These are phyloP conservation scores for Sycophila texana DNA, from an alignment of 2,888 invertebrate genomes.

Conservation along the genomic window DNA sequence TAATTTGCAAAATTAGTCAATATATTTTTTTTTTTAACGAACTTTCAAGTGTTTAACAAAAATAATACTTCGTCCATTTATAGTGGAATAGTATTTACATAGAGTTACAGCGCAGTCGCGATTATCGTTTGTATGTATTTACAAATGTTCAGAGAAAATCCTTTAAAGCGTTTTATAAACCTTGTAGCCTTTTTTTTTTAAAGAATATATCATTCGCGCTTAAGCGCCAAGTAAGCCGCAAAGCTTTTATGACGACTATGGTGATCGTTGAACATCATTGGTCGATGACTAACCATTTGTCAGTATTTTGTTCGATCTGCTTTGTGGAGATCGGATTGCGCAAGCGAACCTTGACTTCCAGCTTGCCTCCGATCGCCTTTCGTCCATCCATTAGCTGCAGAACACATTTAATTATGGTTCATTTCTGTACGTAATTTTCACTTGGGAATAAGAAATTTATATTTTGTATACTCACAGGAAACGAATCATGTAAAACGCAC, in stretches of 20 bases:
- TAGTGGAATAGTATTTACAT: slow-evolving; percentile 37
- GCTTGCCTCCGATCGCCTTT: slow-evolving; percentile 90
- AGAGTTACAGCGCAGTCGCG: not conserved
- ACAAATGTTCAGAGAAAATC: slow-evolving; percentile 6
- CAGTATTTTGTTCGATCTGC: slow-evolving; percentile 90
- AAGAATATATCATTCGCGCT: slow-evolving; percentile 6
- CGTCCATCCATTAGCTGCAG: slow-evolving; percentile 91
- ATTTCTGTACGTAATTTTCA: not conserved
- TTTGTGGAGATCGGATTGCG: slow-evolving; percentile 92
- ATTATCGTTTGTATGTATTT: slow-evolving; percentile 31
- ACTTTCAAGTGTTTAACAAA: slow-evolving; percentile 22
- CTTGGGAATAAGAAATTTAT: slow-evolving; percentile 8
- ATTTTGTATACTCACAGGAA: slow-evolving; percentile 85
- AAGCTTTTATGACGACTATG: slow-evolving; percentile 30
- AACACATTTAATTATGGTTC: not conserved
- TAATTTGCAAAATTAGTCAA: not conserved
- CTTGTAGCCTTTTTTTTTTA: slow-evolving; percentile 4
- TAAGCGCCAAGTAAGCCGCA: slow-evolving; percentile 4
- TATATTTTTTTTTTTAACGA: slow-evolving; percentile 6
- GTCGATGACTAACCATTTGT: slow-evolving; percentile 95
- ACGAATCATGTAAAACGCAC: slow-evolving; percentile 93
- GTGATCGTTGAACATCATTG: slow-evolving; percentile 71
- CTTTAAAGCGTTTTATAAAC: slow-evolving; percentile 8
- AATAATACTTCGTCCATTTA: slow-evolving; percentile 28
- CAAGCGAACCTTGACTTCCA: slow-evolving; percentile 91